Conservation (phyloP, 2,797 vertebrate genomes). For the Natrix natrix region DNA sequence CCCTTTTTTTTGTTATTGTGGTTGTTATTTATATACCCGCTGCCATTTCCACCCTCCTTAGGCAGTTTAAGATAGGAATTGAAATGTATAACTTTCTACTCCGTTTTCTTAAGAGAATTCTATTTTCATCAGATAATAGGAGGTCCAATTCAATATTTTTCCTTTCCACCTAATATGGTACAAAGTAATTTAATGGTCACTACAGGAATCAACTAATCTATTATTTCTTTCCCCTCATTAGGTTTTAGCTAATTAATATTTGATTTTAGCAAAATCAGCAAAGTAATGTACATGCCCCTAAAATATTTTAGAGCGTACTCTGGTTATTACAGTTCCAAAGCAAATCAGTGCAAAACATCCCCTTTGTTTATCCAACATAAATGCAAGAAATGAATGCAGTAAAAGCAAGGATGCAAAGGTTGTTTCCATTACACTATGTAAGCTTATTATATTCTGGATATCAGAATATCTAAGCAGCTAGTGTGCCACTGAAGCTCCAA, state of each 20-base stretch:
- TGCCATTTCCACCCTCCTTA: not conserved
- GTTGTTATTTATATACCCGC: not conserved
- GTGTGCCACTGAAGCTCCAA: not conserved
- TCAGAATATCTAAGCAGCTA: rapidly evolving
- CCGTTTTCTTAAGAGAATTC: not conserved
- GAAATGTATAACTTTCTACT: not conserved
- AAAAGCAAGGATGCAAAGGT: not conserved
- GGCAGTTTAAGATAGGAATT: not conserved
- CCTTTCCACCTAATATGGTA: not conserved
- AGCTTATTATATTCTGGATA: not conserved
- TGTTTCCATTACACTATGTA: not conserved
- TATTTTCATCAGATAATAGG: not conserved
- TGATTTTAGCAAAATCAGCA: not conserved
- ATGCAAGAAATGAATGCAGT: not conserved
- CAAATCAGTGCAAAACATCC: not conserved
- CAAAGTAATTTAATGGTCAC: not conserved
- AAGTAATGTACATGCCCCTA: not conserved
- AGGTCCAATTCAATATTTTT: not conserved
- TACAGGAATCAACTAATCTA: not conserved
- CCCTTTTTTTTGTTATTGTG: not conserved
- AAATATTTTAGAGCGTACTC: not conserved
- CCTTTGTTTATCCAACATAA: rapidly evolving
- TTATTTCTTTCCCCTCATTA: not conserved
- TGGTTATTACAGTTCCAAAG: not conserved
- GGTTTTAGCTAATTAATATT: not conserved